Evolutionary conservation across 1,140 invertebrate genomes (phyloP).

Genomic region (Anastrepha ludens): DNA sequence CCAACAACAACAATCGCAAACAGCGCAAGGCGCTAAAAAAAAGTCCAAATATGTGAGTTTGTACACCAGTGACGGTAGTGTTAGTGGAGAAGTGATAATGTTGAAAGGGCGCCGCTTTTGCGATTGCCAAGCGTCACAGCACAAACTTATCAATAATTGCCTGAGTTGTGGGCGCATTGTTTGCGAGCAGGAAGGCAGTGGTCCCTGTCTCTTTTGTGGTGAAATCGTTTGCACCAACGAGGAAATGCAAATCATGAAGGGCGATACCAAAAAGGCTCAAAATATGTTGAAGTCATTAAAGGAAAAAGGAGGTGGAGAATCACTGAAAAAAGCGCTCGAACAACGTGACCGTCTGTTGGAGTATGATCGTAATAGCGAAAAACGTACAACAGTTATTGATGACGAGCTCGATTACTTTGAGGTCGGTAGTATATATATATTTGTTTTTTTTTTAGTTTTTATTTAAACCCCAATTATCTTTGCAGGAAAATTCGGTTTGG

Average conservation of each 20-base stretch:
- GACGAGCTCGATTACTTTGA: conserved; percentile 96
- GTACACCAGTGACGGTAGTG: conserved; percentile 83
- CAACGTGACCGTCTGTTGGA: conserved; percentile 90
- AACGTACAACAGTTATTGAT: conserved; percentile 92
- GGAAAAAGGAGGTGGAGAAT: conserved; percentile 75
- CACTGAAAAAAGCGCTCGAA: conserved; percentile 82
- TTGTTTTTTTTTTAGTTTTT: neutral
- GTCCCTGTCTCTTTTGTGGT: conserved; percentile 95
- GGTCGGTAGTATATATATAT: conserved; percentile 62
- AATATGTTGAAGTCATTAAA: conserved; percentile 82
- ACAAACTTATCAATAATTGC: conserved; percentile 95
- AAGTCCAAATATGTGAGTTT: conserved; percentile 86
- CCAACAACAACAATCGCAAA: conserved; percentile 31
- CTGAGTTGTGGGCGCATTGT: conserved; percentile 94
- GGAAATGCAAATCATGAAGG: conserved; percentile 81
- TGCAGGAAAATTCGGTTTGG: conserved; percentile 84
- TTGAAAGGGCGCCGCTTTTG: conserved; percentile 88
- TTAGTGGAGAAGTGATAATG: conserved; percentile 78
- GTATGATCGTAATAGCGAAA: conserved; percentile 89
- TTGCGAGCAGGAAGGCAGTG: conserved; percentile 96
- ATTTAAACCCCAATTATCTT: neutral
- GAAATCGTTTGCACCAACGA: conserved; percentile 86
- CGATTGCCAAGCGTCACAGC: conserved; percentile 93
- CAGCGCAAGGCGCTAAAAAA: conserved; percentile 76
- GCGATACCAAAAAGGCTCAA: conserved; percentile 82